Conservation (phyloP, 1,140 invertebrate species). For the Drosophila subpulchrella region DNA sequence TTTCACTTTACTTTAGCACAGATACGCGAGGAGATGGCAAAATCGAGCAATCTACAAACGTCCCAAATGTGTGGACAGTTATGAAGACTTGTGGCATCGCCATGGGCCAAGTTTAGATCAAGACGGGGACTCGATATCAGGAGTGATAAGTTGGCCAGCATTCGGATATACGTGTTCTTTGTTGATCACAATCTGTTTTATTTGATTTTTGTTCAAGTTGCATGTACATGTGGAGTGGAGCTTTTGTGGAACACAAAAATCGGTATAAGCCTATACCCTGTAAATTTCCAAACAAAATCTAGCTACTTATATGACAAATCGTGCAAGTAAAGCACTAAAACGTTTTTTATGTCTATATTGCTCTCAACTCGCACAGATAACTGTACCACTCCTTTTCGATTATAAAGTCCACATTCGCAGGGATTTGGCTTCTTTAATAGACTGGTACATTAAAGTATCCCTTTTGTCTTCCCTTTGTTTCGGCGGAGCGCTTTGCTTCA, state of each 20-base stretch:
- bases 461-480: conserved; percentile 37
- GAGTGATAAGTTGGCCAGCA: conserved; percentile 15
- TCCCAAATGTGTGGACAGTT: conserved; percentile 63
- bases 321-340: too few species aligned
- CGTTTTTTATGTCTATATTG: too few species aligned
- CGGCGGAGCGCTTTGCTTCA: conserved; percentile 31
- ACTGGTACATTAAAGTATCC: conserved; percentile 15
- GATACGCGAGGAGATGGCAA: conserved; percentile 17
- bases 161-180: not conserved
- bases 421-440: not conserved
- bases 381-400: not conserved
- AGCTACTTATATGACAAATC: too few species aligned
- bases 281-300: too few species aligned
- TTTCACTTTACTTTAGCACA: conserved; percentile 44
- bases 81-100: conserved; percentile 58
- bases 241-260: too few species aligned
- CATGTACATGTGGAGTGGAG: not conserved
- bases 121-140: conserved; percentile 4
- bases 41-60: conserved; percentile 13
- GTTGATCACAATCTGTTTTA: not conserved
- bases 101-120: conserved; percentile 1
- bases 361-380: too few species aligned
- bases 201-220: not conserved
- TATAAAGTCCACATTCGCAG: not conserved
- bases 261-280: too few species aligned